phyloP scores from a whole-genome alignment of 1,140 invertebrate species.

The Pollicipes pollicipes region DNA sequence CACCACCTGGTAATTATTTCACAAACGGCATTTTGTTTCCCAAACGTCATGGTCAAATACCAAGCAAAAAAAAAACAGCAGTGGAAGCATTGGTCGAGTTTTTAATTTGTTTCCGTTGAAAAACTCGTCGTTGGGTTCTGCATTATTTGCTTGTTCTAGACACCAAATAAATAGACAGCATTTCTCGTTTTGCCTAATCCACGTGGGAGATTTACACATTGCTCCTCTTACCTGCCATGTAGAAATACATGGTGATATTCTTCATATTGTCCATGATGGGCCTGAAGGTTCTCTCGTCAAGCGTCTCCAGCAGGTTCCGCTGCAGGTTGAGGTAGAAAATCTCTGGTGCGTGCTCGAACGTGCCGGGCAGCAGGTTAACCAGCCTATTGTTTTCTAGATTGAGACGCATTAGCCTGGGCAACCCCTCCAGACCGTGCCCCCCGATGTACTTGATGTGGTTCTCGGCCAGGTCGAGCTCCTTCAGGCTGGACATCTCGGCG shows the following conservation, averaged over 20 bases:
- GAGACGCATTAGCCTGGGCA: slow-evolving; percentile 44
- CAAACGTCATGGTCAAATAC: too few species aligned
- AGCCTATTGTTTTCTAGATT: slow-evolving; percentile 52
- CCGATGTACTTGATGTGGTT: slow-evolving; percentile 49
- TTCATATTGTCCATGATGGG: slow-evolving; percentile 55
- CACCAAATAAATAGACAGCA: too few species aligned
- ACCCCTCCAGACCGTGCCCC: slow-evolving; percentile 46
- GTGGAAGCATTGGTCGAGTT: too few species aligned
- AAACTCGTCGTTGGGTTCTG: too few species aligned
- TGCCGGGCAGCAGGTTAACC: slow-evolving; percentile 38
- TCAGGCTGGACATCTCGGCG: slow-evolving; percentile 46
- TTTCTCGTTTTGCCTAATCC: too few species aligned
- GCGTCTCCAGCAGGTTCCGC: slow-evolving; percentile 48
- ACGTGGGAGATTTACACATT: too few species aligned
- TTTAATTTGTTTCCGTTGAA: too few species aligned
- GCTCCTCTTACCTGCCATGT: slow-evolving; percentile 58
- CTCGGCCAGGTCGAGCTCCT: slow-evolving; percentile 48
- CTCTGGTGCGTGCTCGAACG: slow-evolving; percentile 42
- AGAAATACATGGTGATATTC: slow-evolving; percentile 46
- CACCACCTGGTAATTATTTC: too few species aligned
- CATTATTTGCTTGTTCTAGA: too few species aligned
- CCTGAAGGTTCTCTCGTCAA: slow-evolving; percentile 47
- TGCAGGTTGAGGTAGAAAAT: slow-evolving; percentile 49
- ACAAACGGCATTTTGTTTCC: too few species aligned
- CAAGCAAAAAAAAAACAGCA: too few species aligned